These are phyloP conservation scores for Helogale parvula DNA, from an alignment of 2,113 vertebrate genomes.

Conservation along the genomic window DNA sequence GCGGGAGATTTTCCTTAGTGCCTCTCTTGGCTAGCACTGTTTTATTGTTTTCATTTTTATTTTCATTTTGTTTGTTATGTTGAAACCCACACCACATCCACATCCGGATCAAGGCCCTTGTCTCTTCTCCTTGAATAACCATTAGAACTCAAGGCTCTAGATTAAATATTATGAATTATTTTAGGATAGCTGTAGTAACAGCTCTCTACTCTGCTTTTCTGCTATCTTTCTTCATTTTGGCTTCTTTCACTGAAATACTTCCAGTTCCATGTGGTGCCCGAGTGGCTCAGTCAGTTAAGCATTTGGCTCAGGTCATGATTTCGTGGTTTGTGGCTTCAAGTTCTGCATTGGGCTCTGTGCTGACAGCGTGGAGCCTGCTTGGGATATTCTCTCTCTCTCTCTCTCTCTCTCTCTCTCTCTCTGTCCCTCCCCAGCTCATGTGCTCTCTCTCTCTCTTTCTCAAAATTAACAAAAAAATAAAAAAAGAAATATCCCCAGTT, in stretches of 20 bases:
- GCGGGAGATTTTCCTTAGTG: background rate
- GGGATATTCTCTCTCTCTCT: too few species aligned
- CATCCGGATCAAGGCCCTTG: background rate
- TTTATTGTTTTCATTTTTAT: background rate
- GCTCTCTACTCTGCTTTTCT: background rate
- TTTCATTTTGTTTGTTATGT: background rate
- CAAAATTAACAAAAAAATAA: too few species aligned
- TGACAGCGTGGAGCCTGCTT: too few species aligned
- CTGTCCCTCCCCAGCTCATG: too few species aligned
- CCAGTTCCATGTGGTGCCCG: background rate
- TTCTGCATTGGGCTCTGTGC: too few species aligned
- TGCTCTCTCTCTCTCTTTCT: too few species aligned
- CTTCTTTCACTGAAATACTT: background rate
- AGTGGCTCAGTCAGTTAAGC: background rate
- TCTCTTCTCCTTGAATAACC: background rate
- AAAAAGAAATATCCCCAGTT: background rate
- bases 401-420: too few species aligned
- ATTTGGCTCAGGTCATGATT: too few species aligned
- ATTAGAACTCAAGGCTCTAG: background rate
- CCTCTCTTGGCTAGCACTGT: background rate
- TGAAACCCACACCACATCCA: background rate
- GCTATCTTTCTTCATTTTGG: background rate
- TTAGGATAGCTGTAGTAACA: background rate
- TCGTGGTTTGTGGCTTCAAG: too few species aligned
- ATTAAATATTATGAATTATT: background rate